phyloP scores from a whole-genome alignment of 2,113 vertebrate genomes.

The Anthoscopus minutus region DNA sequence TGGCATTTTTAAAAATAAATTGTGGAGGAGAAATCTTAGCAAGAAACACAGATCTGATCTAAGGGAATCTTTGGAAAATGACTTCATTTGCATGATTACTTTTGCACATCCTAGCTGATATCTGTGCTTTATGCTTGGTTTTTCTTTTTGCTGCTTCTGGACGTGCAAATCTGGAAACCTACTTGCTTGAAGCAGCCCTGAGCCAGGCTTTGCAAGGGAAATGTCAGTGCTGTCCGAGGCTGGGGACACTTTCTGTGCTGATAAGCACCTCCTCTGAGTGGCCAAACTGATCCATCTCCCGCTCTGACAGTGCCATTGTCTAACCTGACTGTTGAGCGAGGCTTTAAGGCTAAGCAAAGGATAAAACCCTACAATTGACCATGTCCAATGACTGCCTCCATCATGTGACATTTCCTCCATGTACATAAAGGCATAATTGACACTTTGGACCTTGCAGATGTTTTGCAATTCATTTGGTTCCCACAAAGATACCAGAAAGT shows the following conservation, averaged over 20 bases:
- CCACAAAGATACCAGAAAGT: conserved; percentile 68
- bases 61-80: neutral
- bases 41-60: neutral
- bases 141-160: conserved; percentile 10
- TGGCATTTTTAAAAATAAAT: neutral
- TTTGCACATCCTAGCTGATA: conserved; percentile 1
- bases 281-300: conserved; percentile 68
- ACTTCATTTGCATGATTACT: neutral
- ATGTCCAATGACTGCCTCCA: conserved; percentile 72
- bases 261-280: conserved; percentile 57
- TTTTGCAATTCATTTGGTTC: conserved; percentile 72
- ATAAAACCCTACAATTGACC: conserved; percentile 71
- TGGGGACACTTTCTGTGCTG: conserved; percentile 52
- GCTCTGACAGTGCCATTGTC: conserved; percentile 65
- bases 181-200: neutral
- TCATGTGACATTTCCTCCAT: conserved; percentile 69
- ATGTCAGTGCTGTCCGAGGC: conserved; percentile 21
- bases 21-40: neutral
- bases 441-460: conserved; percentile 70
- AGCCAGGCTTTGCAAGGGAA: conserved; percentile 43
- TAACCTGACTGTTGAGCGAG: conserved; percentile 60
- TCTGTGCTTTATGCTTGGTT: neutral
- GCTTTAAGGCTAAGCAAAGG: conserved; percentile 67
- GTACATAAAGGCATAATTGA: conserved; percentile 71
- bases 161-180: neutral